Percentiles rank a stretch among this genome's conserved stretches.
Conservation (phyloP, 2,113 vertebrate genomes). For the Pseudolaguvia tuberculata region DNA sequence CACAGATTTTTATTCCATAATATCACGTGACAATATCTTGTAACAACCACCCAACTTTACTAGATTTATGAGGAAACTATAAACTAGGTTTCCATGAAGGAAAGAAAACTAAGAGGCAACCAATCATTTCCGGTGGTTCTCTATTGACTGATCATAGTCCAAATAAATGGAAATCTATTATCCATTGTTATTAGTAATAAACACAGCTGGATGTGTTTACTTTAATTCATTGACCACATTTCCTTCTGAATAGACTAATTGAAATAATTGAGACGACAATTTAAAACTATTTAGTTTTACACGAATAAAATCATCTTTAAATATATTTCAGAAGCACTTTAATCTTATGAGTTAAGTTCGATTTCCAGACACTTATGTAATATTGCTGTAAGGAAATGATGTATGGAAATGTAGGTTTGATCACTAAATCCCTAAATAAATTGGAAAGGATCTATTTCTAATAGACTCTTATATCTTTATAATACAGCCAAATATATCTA, state of each 20-base stretch:
- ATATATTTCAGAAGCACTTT: too few species aligned
- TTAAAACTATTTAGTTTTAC: too few species aligned
- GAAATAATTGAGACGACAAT: too few species aligned
- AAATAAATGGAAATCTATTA: not conserved
- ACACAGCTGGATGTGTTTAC: too few species aligned
- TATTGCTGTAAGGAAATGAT: too few species aligned
- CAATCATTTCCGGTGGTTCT: not conserved
- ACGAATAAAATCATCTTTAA: too few species aligned
- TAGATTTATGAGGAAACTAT: slow-evolving; percentile 23
- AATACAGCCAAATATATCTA: not conserved
- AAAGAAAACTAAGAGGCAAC: slow-evolving; percentile 24
- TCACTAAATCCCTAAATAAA: too few species aligned
- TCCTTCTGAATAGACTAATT: too few species aligned
- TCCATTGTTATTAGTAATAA: not conserved
- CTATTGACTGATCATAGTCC: not conserved
- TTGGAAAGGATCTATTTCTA: not conserved
- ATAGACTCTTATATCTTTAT: not conserved
- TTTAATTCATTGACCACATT: too few species aligned
- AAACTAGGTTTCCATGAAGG: slow-evolving; percentile 17
- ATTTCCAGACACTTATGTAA: too few species aligned
- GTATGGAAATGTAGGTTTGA: too few species aligned
- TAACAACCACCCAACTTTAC: slow-evolving; percentile 41
- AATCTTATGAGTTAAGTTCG: too few species aligned
- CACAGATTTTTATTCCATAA: slow-evolving; percentile 21
- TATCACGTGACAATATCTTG: slow-evolving; percentile 26